These are phyloP conservation scores for Zaprionus camerounensis DNA, from an alignment of 1,140 invertebrate genomes.

Conservation along the genomic window DNA sequence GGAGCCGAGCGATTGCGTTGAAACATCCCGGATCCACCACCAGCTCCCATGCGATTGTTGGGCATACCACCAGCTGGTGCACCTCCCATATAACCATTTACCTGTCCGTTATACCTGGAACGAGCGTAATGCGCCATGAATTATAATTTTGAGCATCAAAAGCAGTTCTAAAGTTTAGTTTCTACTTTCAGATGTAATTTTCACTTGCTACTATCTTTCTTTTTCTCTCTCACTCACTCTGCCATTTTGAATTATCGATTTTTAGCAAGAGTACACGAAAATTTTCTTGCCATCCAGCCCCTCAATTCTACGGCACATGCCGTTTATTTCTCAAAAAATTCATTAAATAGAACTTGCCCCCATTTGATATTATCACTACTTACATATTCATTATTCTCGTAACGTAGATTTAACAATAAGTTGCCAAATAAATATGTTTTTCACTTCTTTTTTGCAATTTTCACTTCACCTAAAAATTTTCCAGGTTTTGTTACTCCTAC, in stretches of 20 bases:
- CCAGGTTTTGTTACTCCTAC: constrained; percentile 59
- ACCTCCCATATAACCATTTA: constrained; percentile 64
- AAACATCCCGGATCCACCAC: constrained; percentile 68
- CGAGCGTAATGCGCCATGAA: constrained; percentile 60
- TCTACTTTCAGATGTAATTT: constrained; percentile 68
- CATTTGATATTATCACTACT: constrained; percentile 22
- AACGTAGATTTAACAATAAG: constrained; percentile 48
- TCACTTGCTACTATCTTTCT: constrained; percentile 35
- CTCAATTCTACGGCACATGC: constrained; percentile 14
- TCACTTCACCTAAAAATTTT: constrained; percentile 71
- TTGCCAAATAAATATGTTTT: constrained; percentile 51
- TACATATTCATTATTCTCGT: constrained; percentile 60
- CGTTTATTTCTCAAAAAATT: not conserved
- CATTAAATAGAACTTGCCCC: not conserved
- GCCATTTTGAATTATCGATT: constrained; percentile 82
- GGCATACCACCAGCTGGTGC: constrained; percentile 59
- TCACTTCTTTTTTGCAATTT: constrained; percentile 65
- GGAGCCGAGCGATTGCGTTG: constrained; percentile 73
- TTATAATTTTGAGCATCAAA: constrained; percentile 64
- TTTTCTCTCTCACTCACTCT: constrained; percentile 6
- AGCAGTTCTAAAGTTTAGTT: constrained; percentile 50
- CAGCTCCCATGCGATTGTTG: constrained; percentile 68
- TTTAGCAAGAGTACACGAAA: constrained; percentile 46
- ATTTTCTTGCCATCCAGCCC: constrained; percentile 22
- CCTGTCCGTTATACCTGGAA: constrained; percentile 76